Percentiles rank a stretch among this genome's conserved stretches.
phyloP scores from a whole-genome alignment of 2,888 invertebrate genomes.

The Tanypteryx hageni region DNA sequence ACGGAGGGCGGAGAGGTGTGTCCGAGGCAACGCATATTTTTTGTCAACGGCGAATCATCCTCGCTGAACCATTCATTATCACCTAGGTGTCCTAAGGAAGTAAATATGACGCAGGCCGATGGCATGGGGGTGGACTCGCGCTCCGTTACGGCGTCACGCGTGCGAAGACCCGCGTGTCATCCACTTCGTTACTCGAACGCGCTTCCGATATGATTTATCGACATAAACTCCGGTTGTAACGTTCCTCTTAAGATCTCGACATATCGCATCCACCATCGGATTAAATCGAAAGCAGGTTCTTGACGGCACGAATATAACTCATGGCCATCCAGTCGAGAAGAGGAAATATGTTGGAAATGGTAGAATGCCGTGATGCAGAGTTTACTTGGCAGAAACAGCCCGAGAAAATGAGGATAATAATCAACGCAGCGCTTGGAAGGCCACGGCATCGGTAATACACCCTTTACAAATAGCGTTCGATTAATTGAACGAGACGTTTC shows the following conservation, averaged over 20 bases:
- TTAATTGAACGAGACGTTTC: not conserved
- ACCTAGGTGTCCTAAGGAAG: not conserved
- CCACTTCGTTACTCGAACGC: not conserved
- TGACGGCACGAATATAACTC: not conserved
- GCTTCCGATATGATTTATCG: not conserved
- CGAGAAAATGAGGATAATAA: not conserved
- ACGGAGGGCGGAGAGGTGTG: not conserved
- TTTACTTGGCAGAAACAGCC: not conserved
- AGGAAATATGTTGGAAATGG: not conserved
- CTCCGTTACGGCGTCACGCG: not conserved
- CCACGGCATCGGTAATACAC: not conserved
- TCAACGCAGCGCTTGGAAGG: constrained; percentile 10
- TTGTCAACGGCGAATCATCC: not conserved
- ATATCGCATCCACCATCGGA: not conserved
- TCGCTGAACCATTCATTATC: not conserved
- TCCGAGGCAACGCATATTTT: not conserved
- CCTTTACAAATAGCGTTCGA: not conserved
- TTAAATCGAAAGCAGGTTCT: not conserved
- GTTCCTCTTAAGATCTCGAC: not conserved
- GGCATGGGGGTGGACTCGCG: not conserved
- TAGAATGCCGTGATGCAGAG: not conserved
- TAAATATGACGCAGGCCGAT: not conserved
- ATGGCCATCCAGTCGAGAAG: not conserved
- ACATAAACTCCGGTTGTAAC: not conserved
- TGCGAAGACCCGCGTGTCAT: no score